A percentile compares a stretch with the other conserved stretches of the same genome.
phyloP scores from a whole-genome alignment of 2,113 vertebrate genomes.

The Nibea coibor region DNA sequence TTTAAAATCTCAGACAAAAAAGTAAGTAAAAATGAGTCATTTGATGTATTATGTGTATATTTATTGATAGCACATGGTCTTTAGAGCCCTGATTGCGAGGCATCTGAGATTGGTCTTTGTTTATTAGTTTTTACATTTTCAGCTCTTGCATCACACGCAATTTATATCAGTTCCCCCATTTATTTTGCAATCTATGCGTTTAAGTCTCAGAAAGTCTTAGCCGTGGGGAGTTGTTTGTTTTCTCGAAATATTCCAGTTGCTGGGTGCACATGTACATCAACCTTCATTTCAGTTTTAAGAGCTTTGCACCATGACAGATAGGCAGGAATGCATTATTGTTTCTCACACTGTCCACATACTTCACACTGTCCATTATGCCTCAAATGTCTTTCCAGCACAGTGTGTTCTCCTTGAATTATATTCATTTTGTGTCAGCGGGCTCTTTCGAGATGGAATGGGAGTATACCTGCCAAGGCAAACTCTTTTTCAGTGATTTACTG shows the following conservation, averaged over 20 bases:
- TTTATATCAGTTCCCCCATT: conserved; percentile 8
- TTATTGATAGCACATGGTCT: not conserved
- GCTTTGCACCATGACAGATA: conserved; percentile 40
- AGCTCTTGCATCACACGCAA: not conserved
- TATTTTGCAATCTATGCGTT: not conserved
- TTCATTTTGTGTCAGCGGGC: conserved; percentile 58
- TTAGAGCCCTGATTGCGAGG: not conserved
- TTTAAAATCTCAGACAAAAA: conserved; percentile 83
- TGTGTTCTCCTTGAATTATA: conserved; percentile 65
- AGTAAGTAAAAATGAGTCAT: conserved; percentile 68
- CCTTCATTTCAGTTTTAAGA: conserved; percentile 17
- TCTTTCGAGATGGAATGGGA: conserved; percentile 69
- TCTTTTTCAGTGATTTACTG: conserved; percentile 81
- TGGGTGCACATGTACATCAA: not conserved
- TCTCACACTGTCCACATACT: conserved; percentile 42
- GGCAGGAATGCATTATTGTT: conserved; percentile 47
- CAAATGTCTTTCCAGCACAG: conserved; percentile 42
- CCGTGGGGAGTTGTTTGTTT: not conserved
- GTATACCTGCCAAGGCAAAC: conserved; percentile 78
- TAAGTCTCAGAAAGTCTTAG: not conserved
- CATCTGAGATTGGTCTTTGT: not conserved
- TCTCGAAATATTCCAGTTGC: conserved; percentile 1
- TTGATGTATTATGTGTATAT: not conserved
- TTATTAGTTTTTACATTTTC: conserved; percentile 1
- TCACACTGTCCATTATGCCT: conserved; percentile 43